Conservation (phyloP, 2,797 vertebrate genomes). For the Sparidentex hasta region DNA sequence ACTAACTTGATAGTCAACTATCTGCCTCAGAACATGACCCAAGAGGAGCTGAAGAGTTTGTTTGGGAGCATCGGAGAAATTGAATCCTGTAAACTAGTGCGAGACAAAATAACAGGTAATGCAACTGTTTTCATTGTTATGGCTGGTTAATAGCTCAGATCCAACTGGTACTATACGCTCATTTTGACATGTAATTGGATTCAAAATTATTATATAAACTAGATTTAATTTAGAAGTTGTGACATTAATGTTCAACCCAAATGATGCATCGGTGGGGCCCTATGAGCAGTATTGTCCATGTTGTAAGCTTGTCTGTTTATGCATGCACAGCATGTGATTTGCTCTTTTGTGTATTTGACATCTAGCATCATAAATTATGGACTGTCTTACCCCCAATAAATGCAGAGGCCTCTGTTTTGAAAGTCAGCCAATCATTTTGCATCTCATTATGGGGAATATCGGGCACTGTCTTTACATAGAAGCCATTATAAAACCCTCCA, state of each 20-base stretch:
- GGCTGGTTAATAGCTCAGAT: conserved; percentile 4
- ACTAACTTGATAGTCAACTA: conserved; percentile 99
- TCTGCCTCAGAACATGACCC: conserved; percentile 99
- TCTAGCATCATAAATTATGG: conserved; percentile 41
- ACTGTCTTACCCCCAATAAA: conserved; percentile 43
- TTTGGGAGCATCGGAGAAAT: conserved; percentile 99
- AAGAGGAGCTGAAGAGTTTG: conserved; percentile 98
- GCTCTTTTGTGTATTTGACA: conserved; percentile 18
- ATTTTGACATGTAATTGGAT: neutral
- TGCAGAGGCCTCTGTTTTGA: conserved; percentile 40
- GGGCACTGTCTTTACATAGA: conserved; percentile 18
- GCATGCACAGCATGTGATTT: conserved; percentile 10
- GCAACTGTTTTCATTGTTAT: conserved; percentile 17
- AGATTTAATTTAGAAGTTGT: neutral
- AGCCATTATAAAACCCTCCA: conserved; percentile 48
- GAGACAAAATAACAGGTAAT: conserved; percentile 99
- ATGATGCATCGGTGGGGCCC: neutral
- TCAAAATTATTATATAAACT: neutral
- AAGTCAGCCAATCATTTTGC: conserved; percentile 25
- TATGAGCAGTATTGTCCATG: neutral
- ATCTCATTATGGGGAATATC: conserved; percentile 26
- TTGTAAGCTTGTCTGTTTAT: conserved; percentile 15
- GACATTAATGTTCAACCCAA: neutral
- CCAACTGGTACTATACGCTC: neutral
- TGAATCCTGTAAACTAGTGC: conserved; percentile 98